Percentiles rank a stretch among this genome's conserved stretches.
These are phyloP conservation scores for Zeus faber DNA, from an alignment of 2,113 vertebrate species.

Conservation along the genomic window DNA sequence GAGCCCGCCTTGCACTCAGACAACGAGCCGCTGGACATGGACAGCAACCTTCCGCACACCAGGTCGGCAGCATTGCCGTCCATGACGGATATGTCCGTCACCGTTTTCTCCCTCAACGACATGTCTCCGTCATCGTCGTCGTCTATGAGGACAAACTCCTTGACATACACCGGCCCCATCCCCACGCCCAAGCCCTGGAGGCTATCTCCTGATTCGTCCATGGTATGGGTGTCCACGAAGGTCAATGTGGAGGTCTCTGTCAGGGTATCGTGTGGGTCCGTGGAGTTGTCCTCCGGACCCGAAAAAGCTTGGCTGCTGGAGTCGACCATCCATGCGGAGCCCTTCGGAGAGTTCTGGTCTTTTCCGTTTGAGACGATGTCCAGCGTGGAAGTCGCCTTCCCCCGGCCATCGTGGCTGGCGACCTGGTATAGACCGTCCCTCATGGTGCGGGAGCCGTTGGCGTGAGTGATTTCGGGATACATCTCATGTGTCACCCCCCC, in stretches of 20 bases:
- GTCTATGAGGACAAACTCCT: constrained; percentile 90
- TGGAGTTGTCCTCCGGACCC: constrained; percentile 56
- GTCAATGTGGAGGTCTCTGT: constrained; percentile 83
- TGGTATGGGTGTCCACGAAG: constrained; percentile 85
- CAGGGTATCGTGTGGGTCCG: constrained; percentile 70
- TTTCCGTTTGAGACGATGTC: constrained; percentile 15
- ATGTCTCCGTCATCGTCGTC: constrained; percentile 90
- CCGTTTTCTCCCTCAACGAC: constrained; percentile 91
- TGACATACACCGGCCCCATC: constrained; percentile 77
- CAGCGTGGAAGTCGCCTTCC: constrained; percentile 6
- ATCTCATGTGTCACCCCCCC: constrained; percentile 43
- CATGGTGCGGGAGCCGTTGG: constrained; percentile 11
- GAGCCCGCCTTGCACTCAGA: constrained; percentile 62
- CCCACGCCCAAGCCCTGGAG: constrained; percentile 75
- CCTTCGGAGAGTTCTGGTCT: constrained; percentile 10
- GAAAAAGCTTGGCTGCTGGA: constrained; percentile 48
- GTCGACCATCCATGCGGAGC: constrained; percentile 39
- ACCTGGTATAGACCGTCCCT: constrained; percentile 13
- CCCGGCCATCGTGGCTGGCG: not conserved
- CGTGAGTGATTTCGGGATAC: constrained; percentile 30
- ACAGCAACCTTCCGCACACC: constrained; percentile 84
- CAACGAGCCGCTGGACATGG: constrained; percentile 83
- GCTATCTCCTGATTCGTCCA: constrained; percentile 84
- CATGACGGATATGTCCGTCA: constrained; percentile 85
- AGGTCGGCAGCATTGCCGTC: constrained; percentile 89